Evolutionary conservation across 1,140 invertebrate species (phyloP).

Genomic region (Drosophila tani): DNA sequence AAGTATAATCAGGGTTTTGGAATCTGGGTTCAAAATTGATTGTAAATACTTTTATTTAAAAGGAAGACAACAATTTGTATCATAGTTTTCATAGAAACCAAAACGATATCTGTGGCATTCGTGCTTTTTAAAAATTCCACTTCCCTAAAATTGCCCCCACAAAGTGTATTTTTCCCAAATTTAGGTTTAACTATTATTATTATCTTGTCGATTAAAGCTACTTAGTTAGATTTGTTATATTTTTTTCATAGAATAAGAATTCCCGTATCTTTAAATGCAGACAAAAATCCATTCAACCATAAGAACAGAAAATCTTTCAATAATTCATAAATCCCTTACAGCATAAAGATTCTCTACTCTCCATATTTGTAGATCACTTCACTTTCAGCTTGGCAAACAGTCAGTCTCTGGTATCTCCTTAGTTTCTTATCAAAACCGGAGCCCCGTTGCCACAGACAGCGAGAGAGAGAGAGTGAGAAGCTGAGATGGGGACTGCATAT

Average conservation of each 20-base stretch:
- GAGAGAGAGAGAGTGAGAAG: conserved; percentile 1
- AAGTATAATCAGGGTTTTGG: too few species aligned
- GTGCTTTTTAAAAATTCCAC: too few species aligned
- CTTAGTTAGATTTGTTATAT: too few species aligned
- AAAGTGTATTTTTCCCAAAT: too few species aligned
- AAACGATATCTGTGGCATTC: too few species aligned
- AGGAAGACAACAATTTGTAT: too few species aligned
- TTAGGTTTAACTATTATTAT: too few species aligned
- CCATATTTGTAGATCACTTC: conserved; percentile 69
- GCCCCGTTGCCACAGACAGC: conserved; percentile 29
- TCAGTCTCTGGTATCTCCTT: conserved; percentile 38
- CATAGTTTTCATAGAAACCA: neutral
- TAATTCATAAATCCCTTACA: neutral
- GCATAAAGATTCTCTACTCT: conserved; percentile 7
- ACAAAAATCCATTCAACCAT: neutral
- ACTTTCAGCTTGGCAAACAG: conserved; percentile 68
- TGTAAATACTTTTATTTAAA: too few species aligned
- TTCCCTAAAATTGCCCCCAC: neutral
- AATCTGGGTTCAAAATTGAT: too few species aligned
- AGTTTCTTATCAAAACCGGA: conserved; percentile 61
- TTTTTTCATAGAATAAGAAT: too few species aligned
- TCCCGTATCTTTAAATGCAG: too few species aligned
- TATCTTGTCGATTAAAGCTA: too few species aligned
- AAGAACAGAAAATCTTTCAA: neutral
- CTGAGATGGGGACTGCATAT: conserved; percentile 12